A percentile compares a stretch with the other conserved stretches of the same genome.
These are phyloP conservation scores for Crypturellus undulatus DNA, from an alignment of 2,113 vertebrate genomes.

Conservation along the genomic window DNA sequence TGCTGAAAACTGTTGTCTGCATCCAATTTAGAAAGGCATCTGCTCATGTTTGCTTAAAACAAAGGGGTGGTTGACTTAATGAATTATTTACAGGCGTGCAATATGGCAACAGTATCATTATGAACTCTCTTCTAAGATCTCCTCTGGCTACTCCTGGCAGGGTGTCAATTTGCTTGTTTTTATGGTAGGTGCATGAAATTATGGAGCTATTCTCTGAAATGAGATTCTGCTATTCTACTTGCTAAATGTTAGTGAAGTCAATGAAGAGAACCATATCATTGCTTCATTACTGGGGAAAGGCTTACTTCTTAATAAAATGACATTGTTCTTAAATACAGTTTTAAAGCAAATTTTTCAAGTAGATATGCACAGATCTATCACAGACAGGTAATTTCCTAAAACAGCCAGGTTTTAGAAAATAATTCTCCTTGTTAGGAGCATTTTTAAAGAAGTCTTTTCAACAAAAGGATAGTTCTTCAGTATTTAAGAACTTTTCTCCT, in stretches of 20 bases:
- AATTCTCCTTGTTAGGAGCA: not conserved
- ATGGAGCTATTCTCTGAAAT: slow-evolving; percentile 71
- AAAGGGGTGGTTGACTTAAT: slow-evolving; percentile 85
- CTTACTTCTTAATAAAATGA: slow-evolving; percentile 8
- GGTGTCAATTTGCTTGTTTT: slow-evolving; percentile 84
- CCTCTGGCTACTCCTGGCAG: slow-evolving; percentile 83
- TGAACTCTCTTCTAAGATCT: slow-evolving; percentile 79
- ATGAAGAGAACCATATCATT: not conserved
- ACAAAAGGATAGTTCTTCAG: not conserved
- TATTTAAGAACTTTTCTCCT: not conserved
- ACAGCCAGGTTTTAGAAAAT: not conserved
- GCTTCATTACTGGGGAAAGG: not conserved
- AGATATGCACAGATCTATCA: not conserved
- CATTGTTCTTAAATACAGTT: not conserved
- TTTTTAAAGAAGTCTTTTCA: not conserved
- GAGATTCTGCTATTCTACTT: slow-evolving; percentile 55
- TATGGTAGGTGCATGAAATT: slow-evolving; percentile 78
- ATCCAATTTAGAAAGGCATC: slow-evolving; percentile 81
- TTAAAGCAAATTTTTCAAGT: not conserved
- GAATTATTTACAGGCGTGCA: slow-evolving; percentile 83
- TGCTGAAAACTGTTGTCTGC: slow-evolving; percentile 74
- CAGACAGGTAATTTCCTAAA: not conserved
- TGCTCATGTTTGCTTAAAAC: slow-evolving; percentile 84
- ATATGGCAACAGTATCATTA: slow-evolving; percentile 81
- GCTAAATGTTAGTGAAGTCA: slow-evolving; percentile 23